A percentile compares a stretch with the other conserved stretches of the same genome.
Evolutionary conservation across 2,113 vertebrate genomes (phyloP).

Genomic region (Chlorodrepanis virens): DNA sequence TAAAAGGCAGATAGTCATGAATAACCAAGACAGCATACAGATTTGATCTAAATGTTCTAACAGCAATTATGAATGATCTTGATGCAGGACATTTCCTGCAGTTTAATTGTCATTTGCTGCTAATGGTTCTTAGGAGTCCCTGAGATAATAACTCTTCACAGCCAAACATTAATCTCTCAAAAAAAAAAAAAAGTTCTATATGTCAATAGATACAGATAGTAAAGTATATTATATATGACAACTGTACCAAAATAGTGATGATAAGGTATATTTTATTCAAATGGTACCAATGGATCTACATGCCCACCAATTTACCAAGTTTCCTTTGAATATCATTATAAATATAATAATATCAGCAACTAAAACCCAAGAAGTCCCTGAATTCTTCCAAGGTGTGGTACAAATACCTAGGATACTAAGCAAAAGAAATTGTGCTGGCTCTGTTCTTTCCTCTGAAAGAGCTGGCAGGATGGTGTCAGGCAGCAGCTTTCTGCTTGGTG

Average conservation of each 20-base stretch:
- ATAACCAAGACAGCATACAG: constrained; percentile 50
- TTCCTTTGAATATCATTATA: not conserved
- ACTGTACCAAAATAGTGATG: not conserved
- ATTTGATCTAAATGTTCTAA: constrained; percentile 51
- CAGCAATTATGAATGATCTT: constrained; percentile 52
- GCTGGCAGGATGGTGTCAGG: not conserved
- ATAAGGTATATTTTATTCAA: not conserved
- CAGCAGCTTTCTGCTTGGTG: rapidly evolving
- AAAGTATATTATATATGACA: not conserved
- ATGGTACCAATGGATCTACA: not conserved
- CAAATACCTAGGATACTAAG: constrained; percentile 9
- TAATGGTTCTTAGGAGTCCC: constrained; percentile 39
- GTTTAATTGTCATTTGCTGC: constrained; percentile 53
- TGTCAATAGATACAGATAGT: not conserved
- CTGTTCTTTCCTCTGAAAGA: not conserved
- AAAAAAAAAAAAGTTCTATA: not conserved
- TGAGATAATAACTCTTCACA: constrained; percentile 28
- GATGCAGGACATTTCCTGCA: constrained; percentile 44
- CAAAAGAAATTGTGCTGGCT: not conserved
- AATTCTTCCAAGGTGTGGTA: constrained; percentile 17
- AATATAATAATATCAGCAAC: not conserved
- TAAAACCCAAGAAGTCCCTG: not conserved
- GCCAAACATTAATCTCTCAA: not conserved
- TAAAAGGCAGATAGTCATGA: constrained; percentile 36
- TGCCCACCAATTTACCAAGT: not conserved